Base-by-base conservation (phyloP, 2,888 invertebrate species). In the Drosophila villosipedis region DNA sequence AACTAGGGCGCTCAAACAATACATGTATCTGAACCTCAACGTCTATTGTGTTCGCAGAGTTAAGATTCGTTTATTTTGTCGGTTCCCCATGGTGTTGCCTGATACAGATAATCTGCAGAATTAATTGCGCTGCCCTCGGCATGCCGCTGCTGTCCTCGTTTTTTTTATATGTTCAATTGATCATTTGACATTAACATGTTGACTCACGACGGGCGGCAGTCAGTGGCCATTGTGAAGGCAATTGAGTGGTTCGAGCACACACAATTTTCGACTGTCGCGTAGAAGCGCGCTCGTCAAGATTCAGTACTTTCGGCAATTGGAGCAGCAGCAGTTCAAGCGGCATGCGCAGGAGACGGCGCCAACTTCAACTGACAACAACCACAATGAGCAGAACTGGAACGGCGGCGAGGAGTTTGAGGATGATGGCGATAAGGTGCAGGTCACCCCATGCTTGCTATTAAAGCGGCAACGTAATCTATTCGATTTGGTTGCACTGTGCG, bases 401-500 rank as follows among this genome's bases (percentile, higher is more conserved):
- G 47, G 12, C 22, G 71, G 31, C 12, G 54, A 57, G 7, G 49
- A 39, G 25, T 68, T 47, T 10, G 58, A 60, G 35, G 54, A 37
- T 9, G 52, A 37, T 16, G 65, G 19, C n/a, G 73, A 64, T 37
- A 58, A 62, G 39, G 67, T 57, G 47, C 65, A 60, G 43, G 37
- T 78, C 59, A 86, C 73, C 16, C 89, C 81, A 5, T 83, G 91
- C 28, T 70, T 71, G 47, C 55, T 82, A n/a, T 14, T 89, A 43
- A 84, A 73, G 58, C 78, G 91, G 12, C 91, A 90, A 61, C 80
- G 91, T 33, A 91, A 91, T 82, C 76, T 89, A 50, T 90, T 89
- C 41, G 93, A 92, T 80, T 88, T 92, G 79, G 87, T 93, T 55
- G 91, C 91, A 62, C 76, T 91, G 12, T 83, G 89, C 65, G 92